phyloP scores from a whole-genome alignment of 2,888 invertebrate genomes.

The Andricus curvator region DNA sequence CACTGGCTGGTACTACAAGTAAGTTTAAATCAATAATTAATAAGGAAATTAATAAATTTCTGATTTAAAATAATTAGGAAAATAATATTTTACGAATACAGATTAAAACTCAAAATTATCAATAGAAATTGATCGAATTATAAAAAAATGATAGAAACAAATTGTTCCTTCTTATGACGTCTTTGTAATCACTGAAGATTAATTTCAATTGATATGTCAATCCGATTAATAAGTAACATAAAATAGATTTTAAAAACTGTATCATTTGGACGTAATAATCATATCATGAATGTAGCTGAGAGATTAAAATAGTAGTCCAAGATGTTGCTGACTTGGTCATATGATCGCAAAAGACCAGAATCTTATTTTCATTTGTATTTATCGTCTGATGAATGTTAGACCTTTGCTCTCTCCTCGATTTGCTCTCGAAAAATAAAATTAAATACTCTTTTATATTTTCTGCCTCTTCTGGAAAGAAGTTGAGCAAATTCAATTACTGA shows the following conservation, averaged over 20 bases:
- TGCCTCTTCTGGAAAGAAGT: not conserved
- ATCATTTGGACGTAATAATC: conserved; percentile 9
- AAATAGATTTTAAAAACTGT: not conserved
- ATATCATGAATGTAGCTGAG: not conserved
- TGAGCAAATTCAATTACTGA: not conserved
- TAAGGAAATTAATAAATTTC: not conserved
- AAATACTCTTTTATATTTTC: not conserved
- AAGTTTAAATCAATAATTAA: conserved; percentile 42
- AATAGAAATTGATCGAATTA: not conserved
- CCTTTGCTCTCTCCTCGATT: conserved; percentile 1
- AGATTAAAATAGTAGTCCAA: not conserved
- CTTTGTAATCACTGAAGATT: not conserved
- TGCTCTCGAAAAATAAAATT: conserved; percentile 4
- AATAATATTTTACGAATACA: not conserved
- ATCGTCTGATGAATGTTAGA: not conserved
- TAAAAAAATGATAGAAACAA: not conserved
- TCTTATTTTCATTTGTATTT: not conserved
- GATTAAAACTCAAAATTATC: conserved; percentile 2
- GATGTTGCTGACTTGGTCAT: not conserved
- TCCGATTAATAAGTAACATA: not conserved
- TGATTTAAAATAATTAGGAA: no score
- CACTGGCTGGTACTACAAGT: conserved; percentile 74
- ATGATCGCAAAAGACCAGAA: not conserved
- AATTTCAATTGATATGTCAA: not conserved
- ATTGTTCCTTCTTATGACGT: not conserved